Base-by-base conservation (phyloP, 2,113 vertebrate species). In the Stercorarius parasiticus region DNA sequence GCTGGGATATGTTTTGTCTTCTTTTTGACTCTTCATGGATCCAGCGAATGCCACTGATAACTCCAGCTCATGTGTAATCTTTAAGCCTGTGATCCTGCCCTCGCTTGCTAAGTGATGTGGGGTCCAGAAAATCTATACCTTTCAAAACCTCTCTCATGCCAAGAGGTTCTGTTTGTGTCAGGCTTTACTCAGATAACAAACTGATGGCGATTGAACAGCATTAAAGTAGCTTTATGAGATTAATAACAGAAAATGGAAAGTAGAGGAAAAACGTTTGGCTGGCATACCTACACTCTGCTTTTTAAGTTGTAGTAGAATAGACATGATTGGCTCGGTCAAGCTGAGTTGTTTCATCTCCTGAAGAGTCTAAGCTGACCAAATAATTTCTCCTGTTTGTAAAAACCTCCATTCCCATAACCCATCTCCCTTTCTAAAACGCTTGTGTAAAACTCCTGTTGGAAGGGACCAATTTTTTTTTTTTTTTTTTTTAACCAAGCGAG, bases 201-300 rank as follows among this genome's bases (percentile, higher is more conserved):
- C 61, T 74, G 67, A 64, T 86, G 90, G 52, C 80, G 45, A 66
- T 25, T 92, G 86, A 90, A 14, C 38, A 82, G 66, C 86, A 82
- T 96, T 95, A 94, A 82, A 85, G 81, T 49, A 45, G 56, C 83
- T 95, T 93, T 86, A 84, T 79, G 70, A 82, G 69, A 67, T 89
- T 85, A 74, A 90, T 90, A 94, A 8, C 52, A 73, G 73, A 56
- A 85, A 85, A 91, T 36, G 69, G 55, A 2, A 58, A 73, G 50
- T 81, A 2, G 6, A 52, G 50, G 21, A 26, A 49, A 94, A 82
- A 26, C 15, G 19, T 84, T 93, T 88, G 82, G 59, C 93, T 77
- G 92, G 72, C 59, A 49, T 29, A 71, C 55, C 32, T 86, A 53
- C 69, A 52, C 69, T 81, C 21, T 58, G 2, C 52, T 50, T 17